A percentile compares a stretch with the other conserved stretches of the same genome.
Evolutionary conservation across 2,888 invertebrate genomes (phyloP).

Genomic region (Dasypolia templi): DNA sequence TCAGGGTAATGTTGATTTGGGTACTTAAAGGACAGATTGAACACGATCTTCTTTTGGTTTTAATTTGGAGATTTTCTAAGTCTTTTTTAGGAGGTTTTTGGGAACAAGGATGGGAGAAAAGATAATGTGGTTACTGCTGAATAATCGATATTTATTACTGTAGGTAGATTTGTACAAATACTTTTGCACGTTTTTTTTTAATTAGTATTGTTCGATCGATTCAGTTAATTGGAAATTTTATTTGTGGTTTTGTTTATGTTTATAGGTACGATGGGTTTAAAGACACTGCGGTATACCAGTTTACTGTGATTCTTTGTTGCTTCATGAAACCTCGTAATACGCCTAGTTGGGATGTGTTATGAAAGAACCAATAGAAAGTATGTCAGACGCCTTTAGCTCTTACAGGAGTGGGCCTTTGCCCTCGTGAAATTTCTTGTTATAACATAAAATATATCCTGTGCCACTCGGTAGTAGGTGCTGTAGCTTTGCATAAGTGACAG

Average conservation of each 20-base stretch:
- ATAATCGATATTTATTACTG: too few species aligned
- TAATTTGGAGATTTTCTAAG: background rate
- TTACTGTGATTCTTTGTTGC: background rate
- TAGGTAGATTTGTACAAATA: too few species aligned
- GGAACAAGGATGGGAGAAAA: background rate
- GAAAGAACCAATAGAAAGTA: background rate
- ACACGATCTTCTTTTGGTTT: background rate
- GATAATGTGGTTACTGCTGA: background rate
- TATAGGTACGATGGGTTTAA: background rate
- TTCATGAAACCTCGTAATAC: background rate
- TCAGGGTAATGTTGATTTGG: slow-evolving; percentile 3
- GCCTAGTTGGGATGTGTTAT: background rate
- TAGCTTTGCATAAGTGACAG: too few species aligned
- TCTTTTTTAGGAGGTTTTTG: background rate
- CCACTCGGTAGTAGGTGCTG: too few species aligned
- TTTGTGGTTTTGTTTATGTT: background rate
- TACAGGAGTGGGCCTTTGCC: too few species aligned
- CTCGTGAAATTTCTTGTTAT: too few species aligned
- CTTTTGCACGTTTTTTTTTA: too few species aligned
- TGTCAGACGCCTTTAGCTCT: background rate
- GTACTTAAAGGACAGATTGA: background rate
- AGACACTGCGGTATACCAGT: background rate
- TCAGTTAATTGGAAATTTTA: background rate
- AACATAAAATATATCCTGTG: too few species aligned
- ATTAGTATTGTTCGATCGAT: too few species aligned